Evolutionary conservation across 2,797 vertebrate genomes (phyloP).

Genomic region (Tadarida brasiliensis): DNA sequence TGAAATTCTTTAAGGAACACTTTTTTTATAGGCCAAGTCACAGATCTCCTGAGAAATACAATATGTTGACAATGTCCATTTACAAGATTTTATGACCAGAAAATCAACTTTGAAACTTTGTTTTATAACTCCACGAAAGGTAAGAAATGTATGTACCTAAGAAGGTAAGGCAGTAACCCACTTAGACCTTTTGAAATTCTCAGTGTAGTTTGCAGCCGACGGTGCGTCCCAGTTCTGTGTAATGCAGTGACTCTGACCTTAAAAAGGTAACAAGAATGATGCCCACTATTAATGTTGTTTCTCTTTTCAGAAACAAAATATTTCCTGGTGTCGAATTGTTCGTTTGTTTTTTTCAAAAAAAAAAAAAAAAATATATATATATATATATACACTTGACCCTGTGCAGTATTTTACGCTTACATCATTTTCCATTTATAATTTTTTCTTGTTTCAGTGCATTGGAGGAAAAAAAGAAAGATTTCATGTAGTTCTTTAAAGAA

Average conservation of each 20-base stretch:
- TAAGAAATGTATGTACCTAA: background rate
- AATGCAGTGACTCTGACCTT: conserved; percentile 29
- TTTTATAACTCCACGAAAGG: background rate
- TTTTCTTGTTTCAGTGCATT: conserved; percentile 52
- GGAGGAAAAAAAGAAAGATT: background rate
- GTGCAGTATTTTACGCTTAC: conserved; percentile 52
- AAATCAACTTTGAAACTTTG: conserved; percentile 56
- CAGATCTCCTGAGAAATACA: conserved; percentile 44
- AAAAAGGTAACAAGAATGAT: background rate
- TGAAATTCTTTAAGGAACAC: conserved; percentile 13
- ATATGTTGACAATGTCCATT: background rate
- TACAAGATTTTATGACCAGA: conserved; percentile 47
- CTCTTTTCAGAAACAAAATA: conserved; percentile 32
- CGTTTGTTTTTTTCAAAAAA: too few species aligned
- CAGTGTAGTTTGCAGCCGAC: background rate
- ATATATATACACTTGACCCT: background rate
- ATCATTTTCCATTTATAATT: conserved; percentile 61
- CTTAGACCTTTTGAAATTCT: conserved; percentile 38
- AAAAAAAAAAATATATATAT: too few species aligned
- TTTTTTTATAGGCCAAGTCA: conserved; percentile 30
- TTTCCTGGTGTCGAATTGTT: conserved; percentile 31
- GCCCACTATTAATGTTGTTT: background rate
- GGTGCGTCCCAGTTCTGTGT: background rate
- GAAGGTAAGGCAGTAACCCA: background rate
- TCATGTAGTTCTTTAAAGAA: conserved; percentile 20